These are phyloP conservation scores for Mus spretus DNA, from an alignment of 2,797 vertebrate genomes.

Conservation along the genomic window DNA sequence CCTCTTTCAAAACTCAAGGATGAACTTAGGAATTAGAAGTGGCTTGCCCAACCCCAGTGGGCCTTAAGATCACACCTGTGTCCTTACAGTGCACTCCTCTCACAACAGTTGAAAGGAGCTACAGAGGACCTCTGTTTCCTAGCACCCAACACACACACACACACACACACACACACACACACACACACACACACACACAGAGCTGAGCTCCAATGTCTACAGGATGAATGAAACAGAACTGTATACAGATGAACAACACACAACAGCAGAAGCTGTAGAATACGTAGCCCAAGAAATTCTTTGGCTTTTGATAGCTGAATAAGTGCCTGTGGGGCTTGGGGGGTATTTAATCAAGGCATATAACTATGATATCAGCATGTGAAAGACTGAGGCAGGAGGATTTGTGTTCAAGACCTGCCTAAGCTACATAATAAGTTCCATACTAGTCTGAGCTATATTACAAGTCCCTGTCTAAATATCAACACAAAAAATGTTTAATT, in stretches of 20 bases:
- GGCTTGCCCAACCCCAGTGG: neutral
- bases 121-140: too few relatives aligned
- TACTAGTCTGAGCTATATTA: neutral
- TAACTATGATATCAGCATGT: neutral
- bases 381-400: neutral
- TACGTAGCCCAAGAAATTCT: slow-evolving; percentile 24
- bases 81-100: slow-evolving; percentile 20
- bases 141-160: neutral
- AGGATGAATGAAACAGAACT: slow-evolving; percentile 43
- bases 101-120: neutral
- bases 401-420: neutral
- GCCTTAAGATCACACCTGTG: slow-evolving; percentile 8
- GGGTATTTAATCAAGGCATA: neutral
- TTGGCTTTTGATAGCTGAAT: slow-evolving; percentile 50
- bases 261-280: slow-evolving; percentile 45
- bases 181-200: neutral
- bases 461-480: neutral
- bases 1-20: slow-evolving; percentile 67
- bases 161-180: too few relatives aligned
- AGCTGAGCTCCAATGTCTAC: neutral
- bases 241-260: neutral
- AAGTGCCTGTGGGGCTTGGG: neutral
- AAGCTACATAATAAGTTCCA: neutral
- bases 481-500: neutral
- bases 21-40: slow-evolving; percentile 51